Base-by-base conservation (phyloP, 1,140 invertebrate genomes). In the Stratiolaelaps scimitus region DNA sequence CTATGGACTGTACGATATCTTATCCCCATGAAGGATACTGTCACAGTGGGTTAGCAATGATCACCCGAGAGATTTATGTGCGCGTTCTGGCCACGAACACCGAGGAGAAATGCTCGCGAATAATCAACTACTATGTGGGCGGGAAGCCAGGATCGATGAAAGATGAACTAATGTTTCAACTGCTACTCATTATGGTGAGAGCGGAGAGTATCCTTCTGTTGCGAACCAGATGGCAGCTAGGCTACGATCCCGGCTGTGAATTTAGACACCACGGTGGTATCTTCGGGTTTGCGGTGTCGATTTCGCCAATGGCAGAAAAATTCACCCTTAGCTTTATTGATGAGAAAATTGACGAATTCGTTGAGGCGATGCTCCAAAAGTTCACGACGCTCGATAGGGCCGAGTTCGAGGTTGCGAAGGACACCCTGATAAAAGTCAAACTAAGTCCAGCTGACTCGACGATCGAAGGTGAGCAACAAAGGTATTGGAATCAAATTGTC, bases 281-380 rank as follows among this genome's bases (percentile, higher is more conserved):
- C 15, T 15, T 26, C 4, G 53, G 53, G 6, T 60, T 60, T 26
- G 17, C 23, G 15, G 15, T 60, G 15, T 60, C 53, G 1, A 34
- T 26, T 1, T 60, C 53, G 13, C 53, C 53, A 13, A 17, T 15
- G 23, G 53, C 53, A 17, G 26, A 26, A 1, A 60, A 60, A 34
- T 60, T 60, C 10, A 20, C 15, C 1, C 20, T 60, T 5, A 60
- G 53, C 23, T 34, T 19, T 26, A 34, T 60, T 34, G 53, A 60
- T 26, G 15, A 60, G 23, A 60, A 23, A 26, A 17, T 60, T 34
- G 53, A 60, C 23, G 53, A 60, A 23, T 60, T 60, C 53, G 5
- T 60, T 15, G 20, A 2, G 1, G 1, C 4, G 17, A 60, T 60
- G 53, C 17, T 34, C 6, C 17, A 15, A 15, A 29, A 29, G 26